These are phyloP conservation scores for Notechis scutatus DNA, from an alignment of 2,113 vertebrate species.

Conservation along the genomic window DNA sequence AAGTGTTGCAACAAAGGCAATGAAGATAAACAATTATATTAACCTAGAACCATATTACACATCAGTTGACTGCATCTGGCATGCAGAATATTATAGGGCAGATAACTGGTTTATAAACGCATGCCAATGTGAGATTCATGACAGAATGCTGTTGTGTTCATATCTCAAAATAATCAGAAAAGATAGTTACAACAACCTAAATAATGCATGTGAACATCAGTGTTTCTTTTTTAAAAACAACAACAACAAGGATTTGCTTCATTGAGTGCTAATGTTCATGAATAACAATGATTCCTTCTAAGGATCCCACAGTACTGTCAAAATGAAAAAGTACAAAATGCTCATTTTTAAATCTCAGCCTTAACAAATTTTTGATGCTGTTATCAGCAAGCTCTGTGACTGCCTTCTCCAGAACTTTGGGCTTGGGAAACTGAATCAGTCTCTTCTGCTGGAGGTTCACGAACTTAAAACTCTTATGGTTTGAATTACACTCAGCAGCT, in stretches of 20 bases:
- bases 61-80: background rate
- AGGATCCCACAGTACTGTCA: background rate
- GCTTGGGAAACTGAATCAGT: background rate
- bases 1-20: background rate
- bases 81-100: background rate
- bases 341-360: background rate
- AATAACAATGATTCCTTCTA: slow-evolving; percentile 3
- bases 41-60: background rate
- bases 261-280: background rate
- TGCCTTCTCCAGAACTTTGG: background rate
- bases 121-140: background rate
- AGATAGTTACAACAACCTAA: background rate
- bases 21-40: background rate
- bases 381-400: background rate
- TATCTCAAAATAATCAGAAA: background rate
- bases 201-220: background rate
- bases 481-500: background rate
- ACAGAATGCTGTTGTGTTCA: background rate
- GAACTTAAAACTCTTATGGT: background rate
- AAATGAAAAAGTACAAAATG: background rate
- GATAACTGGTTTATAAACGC: background rate
- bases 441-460: background rate
- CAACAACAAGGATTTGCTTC: background rate
- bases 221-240: background rate
- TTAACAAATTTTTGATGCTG: background rate